Evolutionary conservation across 2,888 invertebrate species (phyloP).

Genomic region (Nymphalis c-album): DNA sequence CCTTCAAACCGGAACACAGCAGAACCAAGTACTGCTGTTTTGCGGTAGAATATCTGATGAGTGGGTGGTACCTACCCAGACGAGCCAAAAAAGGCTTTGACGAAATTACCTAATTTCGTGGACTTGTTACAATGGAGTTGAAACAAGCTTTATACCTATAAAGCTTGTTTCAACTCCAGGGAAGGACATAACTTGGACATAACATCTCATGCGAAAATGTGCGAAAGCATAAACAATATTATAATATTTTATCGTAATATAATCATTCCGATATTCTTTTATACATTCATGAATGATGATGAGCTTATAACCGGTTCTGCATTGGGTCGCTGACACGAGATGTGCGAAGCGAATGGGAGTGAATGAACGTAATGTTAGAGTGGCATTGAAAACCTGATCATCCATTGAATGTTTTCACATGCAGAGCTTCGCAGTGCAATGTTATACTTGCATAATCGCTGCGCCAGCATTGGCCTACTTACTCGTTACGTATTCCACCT

Average conservation of each 20-base stretch:
- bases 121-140: too few species aligned
- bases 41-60: too few species aligned
- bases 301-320: conserved; percentile 37
- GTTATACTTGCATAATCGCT: not conserved
- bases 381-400: conserved; percentile 22
- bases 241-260: not conserved
- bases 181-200: too few species aligned
- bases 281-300: conserved; percentile 18
- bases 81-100: too few species aligned
- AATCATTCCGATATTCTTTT: not conserved
- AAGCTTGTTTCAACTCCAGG: too few species aligned
- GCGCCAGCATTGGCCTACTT: not conserved
- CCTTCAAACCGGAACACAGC: too few species aligned
- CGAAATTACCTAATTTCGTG: too few species aligned
- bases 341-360: conserved; percentile 47
- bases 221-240: not conserved
- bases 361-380: conserved; percentile 46
- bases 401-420: conserved; percentile 6
- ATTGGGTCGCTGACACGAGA: conserved; percentile 44
- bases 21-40: too few species aligned
- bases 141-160: too few species aligned
- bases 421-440: not conserved
- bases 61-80: too few species aligned
- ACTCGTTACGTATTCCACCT: not conserved
- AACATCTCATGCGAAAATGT: too few species aligned